These are phyloP conservation scores for Chrysodeixis includens DNA, from an alignment of 2,888 invertebrate genomes.

Conservation along the genomic window DNA sequence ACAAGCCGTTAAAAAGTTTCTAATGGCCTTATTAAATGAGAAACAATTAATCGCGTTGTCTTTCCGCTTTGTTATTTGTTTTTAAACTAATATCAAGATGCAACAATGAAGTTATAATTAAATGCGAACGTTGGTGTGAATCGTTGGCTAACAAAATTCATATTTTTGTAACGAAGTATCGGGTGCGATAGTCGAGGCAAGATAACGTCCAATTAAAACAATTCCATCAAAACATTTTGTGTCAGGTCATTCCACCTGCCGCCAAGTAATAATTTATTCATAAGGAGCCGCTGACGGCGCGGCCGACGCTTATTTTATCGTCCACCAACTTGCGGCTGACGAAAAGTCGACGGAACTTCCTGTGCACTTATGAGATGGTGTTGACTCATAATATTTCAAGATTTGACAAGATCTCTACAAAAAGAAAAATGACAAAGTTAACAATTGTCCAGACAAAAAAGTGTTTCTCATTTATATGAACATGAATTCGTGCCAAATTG, in stretches of 20 bases:
- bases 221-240: constrained; percentile 89
- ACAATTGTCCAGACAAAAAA: background rate
- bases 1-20: constrained; percentile 35
- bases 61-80: constrained; percentile 77
- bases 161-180: constrained; percentile 82
- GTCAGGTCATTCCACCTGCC: constrained; percentile 89
- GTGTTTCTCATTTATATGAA: background rate
- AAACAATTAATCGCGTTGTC: constrained; percentile 67
- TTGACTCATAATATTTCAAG: constrained; percentile 15
- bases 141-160: constrained; percentile 80
- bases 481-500: background rate
- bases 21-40: constrained; percentile 58
- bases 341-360: constrained; percentile 53
- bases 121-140: constrained; percentile 80
- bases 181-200: constrained; percentile 78
- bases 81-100: constrained; percentile 75
- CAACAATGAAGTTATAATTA: constrained; percentile 70
- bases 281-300: constrained; percentile 76
- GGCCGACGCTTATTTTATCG: constrained; percentile 56
- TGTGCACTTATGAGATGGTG: constrained; percentile 39
- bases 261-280: constrained; percentile 85
- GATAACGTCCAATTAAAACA: constrained; percentile 89
- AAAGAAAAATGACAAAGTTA: no score
- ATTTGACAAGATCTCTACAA: background rate
- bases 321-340: constrained; percentile 47